phyloP scores from a whole-genome alignment of 1,140 invertebrate species.

The Battus philenor region DNA sequence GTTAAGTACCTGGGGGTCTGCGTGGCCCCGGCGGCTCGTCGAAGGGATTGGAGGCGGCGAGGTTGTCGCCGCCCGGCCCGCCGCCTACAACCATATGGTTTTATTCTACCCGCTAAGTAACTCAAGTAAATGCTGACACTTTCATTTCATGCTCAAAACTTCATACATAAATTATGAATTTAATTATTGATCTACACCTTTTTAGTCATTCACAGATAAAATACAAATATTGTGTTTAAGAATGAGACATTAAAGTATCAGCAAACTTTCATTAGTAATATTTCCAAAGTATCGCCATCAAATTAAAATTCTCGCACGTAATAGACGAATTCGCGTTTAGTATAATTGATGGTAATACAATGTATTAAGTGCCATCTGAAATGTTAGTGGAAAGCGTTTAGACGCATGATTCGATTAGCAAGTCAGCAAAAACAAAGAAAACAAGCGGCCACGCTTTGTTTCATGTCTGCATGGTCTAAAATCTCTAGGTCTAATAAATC shows the following conservation, averaged over 20 bases:
- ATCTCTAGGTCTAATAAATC: slow-evolving; percentile 7
- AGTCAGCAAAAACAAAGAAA: slow-evolving; percentile 45
- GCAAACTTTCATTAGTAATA: neutral
- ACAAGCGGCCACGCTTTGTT: slow-evolving; percentile 38
- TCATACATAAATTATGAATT: too few species aligned
- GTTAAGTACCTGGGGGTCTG: slow-evolving; percentile 66
- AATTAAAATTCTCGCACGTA: neutral
- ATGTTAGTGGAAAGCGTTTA: slow-evolving; percentile 31
- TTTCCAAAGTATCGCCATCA: slow-evolving; percentile 4
- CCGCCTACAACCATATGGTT: slow-evolving; percentile 67
- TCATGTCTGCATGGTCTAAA: slow-evolving; percentile 19
- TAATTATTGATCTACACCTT: too few species aligned
- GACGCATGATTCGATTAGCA: slow-evolving; percentile 25
- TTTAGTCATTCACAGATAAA: too few species aligned
- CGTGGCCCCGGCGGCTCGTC: slow-evolving; percentile 81
- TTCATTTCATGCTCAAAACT: slow-evolving; percentile 15
- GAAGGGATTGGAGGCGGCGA: slow-evolving; percentile 89
- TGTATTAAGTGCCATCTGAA: slow-evolving; percentile 6
- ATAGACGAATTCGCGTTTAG: neutral
- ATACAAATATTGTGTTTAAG: too few species aligned
- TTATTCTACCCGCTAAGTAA: slow-evolving; percentile 38
- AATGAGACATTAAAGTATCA: too few species aligned
- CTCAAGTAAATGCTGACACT: slow-evolving; percentile 10
- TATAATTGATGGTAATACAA: slow-evolving; percentile 1
- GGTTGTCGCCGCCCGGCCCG: slow-evolving; percentile 79